phyloP scores from a whole-genome alignment of 1,140 invertebrate genomes.

The Ostrea edulis region DNA sequence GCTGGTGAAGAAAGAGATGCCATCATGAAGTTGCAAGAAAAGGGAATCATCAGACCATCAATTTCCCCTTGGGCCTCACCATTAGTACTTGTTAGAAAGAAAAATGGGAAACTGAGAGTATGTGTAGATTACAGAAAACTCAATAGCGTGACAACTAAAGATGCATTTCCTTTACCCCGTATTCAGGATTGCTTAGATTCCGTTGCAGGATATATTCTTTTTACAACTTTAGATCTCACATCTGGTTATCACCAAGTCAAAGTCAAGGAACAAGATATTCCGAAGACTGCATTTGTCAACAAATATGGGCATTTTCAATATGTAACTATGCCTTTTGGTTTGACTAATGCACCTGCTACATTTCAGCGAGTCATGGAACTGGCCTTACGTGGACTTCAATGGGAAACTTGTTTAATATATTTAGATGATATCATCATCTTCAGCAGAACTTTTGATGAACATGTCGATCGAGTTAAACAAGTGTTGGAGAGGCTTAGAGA shows the following conservation, averaged over 20 bases:
- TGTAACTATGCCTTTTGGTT: constrained; percentile 43
- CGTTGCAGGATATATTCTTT: constrained; percentile 76
- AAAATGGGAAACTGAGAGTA: constrained; percentile 1
- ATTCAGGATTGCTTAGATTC: constrained; percentile 79
- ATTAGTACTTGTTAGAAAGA: constrained; percentile 1
- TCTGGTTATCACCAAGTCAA: constrained; percentile 75
- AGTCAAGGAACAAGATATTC: constrained; percentile 68
- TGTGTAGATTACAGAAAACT: constrained; percentile 34
- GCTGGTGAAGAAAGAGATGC: not conserved
- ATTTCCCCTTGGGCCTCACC: constrained; percentile 78
- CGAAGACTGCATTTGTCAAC: constrained; percentile 73
- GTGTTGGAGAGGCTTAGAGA: constrained; percentile 21
- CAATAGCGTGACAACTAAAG: constrained; percentile 71
- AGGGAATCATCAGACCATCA: constrained; percentile 53
- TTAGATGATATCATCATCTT: constrained; percentile 50
- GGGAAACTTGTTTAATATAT: constrained; percentile 43
- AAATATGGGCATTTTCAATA: constrained; percentile 56
- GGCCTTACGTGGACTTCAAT: constrained; percentile 42
- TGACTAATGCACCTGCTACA: constrained; percentile 5
- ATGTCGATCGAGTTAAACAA: constrained; percentile 26
- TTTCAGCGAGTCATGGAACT: constrained; percentile 50
- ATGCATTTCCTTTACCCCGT: constrained; percentile 81
- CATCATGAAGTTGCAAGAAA: constrained; percentile 39
- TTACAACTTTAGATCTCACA: constrained; percentile 78
- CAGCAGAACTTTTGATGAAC: not conserved